Percentiles rank a stretch among this genome's conserved stretches.
phyloP scores from a whole-genome alignment of 64 coral and sea anemone species.

The Montipora efflorescens region DNA sequence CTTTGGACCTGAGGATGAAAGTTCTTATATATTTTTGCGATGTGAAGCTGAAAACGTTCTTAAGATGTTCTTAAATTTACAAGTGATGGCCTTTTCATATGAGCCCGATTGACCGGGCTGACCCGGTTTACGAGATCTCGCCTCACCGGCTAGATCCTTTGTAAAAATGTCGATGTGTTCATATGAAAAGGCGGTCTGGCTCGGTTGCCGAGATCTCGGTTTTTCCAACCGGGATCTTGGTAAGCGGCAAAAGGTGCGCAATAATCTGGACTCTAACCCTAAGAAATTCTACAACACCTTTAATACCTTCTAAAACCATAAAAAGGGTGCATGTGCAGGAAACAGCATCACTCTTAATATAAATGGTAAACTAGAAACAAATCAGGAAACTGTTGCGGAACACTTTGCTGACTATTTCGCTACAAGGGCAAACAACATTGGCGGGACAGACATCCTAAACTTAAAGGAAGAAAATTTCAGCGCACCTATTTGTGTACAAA shows the following conservation, averaged over 20 bases:
- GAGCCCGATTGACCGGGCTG: no score
- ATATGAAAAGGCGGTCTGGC: no score
- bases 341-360: slow-evolving; percentile 15
- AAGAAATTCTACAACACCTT: slow-evolving; percentile 57
- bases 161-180: no score
- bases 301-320: slow-evolving; percentile 40
- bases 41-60: no score
- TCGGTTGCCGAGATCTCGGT: no score
- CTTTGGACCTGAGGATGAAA: no score
- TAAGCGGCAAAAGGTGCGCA: neutral
- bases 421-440: slow-evolving; percentile 25
- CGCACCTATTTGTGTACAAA: neutral
- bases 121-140: no score
- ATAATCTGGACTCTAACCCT: neutral
- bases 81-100: no score
- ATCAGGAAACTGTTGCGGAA: neutral
- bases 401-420: slow-evolving; percentile 12
- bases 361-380: neutral
- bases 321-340: neutral
- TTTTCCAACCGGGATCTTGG: no score
- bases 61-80: no score
- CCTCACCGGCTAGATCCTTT: no score
- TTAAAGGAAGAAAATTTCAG: slow-evolving; percentile 8
- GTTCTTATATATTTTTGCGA: no score
- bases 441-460: slow-evolving; percentile 9